Conservation (phyloP, 2,797 vertebrate genomes). For the Crocodylus rhombifer region DNA sequence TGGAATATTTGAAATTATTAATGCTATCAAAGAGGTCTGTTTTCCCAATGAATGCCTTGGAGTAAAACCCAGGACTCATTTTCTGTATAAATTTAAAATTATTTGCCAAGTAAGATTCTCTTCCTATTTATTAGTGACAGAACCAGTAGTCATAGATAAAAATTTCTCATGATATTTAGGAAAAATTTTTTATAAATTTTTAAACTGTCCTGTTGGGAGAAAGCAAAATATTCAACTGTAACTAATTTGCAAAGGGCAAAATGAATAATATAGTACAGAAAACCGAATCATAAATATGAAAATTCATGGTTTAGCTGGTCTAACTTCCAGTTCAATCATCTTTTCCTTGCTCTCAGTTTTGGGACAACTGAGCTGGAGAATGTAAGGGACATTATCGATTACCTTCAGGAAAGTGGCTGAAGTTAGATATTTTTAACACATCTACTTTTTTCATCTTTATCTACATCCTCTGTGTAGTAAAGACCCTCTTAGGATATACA, state of each 20-base stretch:
- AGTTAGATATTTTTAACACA: too few species aligned
- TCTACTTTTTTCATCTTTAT: background rate
- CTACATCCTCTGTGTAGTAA: background rate
- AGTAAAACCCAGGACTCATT: background rate
- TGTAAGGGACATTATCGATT: background rate
- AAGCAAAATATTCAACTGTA: background rate
- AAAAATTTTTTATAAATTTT: background rate
- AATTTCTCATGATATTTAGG: background rate
- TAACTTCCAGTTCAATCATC: background rate
- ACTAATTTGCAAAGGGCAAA: background rate
- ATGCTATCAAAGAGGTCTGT: background rate
- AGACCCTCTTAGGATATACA: background rate
- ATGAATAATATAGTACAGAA: background rate
- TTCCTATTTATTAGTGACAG: background rate
- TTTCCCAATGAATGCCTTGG: background rate
- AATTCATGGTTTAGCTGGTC: background rate
- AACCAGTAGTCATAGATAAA: background rate
- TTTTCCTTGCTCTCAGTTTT: background rate
- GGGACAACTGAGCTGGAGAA: background rate
- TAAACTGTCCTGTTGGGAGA: background rate
- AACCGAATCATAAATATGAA: background rate
- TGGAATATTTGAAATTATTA: background rate
- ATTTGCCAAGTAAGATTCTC: background rate
- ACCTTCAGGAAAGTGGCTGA: too few species aligned
- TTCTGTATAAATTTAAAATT: background rate